Evolutionary conservation across 2,797 vertebrate genomes (phyloP).

Genomic region (Protosalanx chinensis): DNA sequence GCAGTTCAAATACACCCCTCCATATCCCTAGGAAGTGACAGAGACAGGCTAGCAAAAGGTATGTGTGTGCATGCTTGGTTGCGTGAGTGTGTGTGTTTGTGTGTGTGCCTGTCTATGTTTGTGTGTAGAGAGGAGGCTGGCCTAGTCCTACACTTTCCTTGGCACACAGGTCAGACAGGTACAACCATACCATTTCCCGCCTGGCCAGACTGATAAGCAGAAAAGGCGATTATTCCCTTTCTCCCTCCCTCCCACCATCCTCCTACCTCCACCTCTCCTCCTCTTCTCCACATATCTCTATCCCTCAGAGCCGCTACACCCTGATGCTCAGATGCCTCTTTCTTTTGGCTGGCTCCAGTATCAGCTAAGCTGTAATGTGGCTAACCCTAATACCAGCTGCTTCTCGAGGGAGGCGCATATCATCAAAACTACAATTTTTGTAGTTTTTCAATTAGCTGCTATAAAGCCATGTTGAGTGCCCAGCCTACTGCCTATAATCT

Average conservation of each 20-base stretch:
- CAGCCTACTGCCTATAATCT: constrained; percentile 62
- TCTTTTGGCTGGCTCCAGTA: constrained; percentile 37
- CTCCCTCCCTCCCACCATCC: constrained; percentile 3
- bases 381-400: constrained; percentile 62
- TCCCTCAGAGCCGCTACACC: constrained; percentile 50
- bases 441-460: constrained; percentile 72
- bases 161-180: constrained; percentile 47
- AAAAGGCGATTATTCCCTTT: constrained; percentile 62
- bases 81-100: constrained; percentile 12
- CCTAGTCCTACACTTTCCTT: constrained; percentile 26
- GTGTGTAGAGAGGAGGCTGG: constrained; percentile 1
- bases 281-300: constrained; percentile 43
- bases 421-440: constrained; percentile 54
- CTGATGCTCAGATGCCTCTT: constrained; percentile 51
- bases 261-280: constrained; percentile 37
- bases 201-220: constrained; percentile 65
- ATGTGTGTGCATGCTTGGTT: not conserved
- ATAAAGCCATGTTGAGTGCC: constrained; percentile 45
- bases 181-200: constrained; percentile 49
- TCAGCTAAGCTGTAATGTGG: constrained; percentile 60
- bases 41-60: constrained; percentile 5
- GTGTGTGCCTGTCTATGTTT: not conserved
- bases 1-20: not conserved
- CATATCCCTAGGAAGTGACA: constrained; percentile 22
- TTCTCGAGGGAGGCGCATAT: constrained; percentile 48